Evolutionary conservation across 2,797 vertebrate genomes (phyloP), one percentile per base, ranked within the genome.

Genomic region (Eurystomus glaucurus): DNA sequence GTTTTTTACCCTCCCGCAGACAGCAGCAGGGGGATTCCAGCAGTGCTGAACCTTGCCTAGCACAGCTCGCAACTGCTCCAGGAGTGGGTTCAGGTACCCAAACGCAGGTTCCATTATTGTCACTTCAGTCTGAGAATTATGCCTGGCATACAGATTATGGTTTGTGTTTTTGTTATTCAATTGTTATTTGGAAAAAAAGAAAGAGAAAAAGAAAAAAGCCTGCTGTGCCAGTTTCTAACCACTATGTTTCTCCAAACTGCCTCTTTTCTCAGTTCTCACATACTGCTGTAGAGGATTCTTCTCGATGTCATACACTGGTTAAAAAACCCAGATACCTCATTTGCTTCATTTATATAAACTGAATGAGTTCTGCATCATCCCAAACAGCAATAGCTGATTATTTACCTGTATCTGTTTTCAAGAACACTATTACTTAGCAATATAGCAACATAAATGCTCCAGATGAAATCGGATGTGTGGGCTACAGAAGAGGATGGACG

Each of bases 51-150:
- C 41, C 15, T 64, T 43, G 60, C n/a, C 35, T 66, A 66, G 57
- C 13, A 20, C 15, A 83, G 51, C 12, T 10, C 7, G 4, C 46
- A 57, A 1, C 22, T 72, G 29, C 18, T 66, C 37, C 31, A 39
- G 3, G 6, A n/a, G 26, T 1, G 3, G 10, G 2, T 5, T 19
- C 6, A 2, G 11, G n/a, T 28, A 46, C 17, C 29, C n/a, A 74
- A 55, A 69, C 6, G 17, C 2, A 2, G 16, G 22, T 16, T 86
- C 41, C 25, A 14, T 23, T 41, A 19, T 26, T 28, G 6, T 39
- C 7, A 45, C 23, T 70, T 71, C 60, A 64, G 33, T 28, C 39
- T 18, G 18, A 57, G 29, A 57, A 51, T 28, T 70, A 15, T 51
- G 13, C 11, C 46, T 43, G 35, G 25, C 29, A 60, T 14, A 35